phyloP scores from a whole-genome alignment of 2,888 invertebrate genomes.

The Drosophila neonasuta region DNA sequence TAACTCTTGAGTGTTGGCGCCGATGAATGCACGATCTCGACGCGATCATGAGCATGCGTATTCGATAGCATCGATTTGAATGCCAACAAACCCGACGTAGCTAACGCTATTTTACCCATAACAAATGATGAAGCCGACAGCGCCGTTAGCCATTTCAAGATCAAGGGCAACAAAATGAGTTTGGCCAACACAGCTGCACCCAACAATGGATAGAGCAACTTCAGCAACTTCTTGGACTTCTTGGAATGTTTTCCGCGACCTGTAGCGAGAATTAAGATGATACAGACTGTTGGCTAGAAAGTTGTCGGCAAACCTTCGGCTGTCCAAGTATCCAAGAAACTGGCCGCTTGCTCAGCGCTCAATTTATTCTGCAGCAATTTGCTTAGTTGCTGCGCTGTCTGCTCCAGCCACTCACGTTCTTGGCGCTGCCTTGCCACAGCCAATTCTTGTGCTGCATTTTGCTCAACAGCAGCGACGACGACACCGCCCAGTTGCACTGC shows the following conservation, averaged over 20 bases:
- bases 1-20: conserved; percentile 51
- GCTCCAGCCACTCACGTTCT: conserved; percentile 29
- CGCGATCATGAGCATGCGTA: conserved; percentile 59
- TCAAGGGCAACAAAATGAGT: conserved; percentile 86
- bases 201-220: conserved; percentile 85
- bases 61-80: conserved; percentile 75
- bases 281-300: background rate
- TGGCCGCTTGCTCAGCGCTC: conserved; percentile 25
- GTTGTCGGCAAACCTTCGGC: conserved; percentile 56
- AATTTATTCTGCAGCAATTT: conserved; percentile 51
- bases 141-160: conserved; percentile 87
- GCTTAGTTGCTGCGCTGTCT: conserved; percentile 50
- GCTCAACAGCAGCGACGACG: conserved; percentile 66
- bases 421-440: conserved; percentile 29
- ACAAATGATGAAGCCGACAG: conserved; percentile 84
- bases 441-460: conserved; percentile 51
- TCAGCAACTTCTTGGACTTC: conserved; percentile 83
- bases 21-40: conserved; percentile 73
- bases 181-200: conserved; percentile 86
- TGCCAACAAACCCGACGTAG: conserved; percentile 75
- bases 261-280: conserved; percentile 22
- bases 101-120: conserved; percentile 80
- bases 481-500: conserved; percentile 62
- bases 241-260: conserved; percentile 80
- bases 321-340: conserved; percentile 47